These are phyloP conservation scores for Numenius arquata DNA, from an alignment of 2,113 vertebrate species.

Conservation along the genomic window DNA sequence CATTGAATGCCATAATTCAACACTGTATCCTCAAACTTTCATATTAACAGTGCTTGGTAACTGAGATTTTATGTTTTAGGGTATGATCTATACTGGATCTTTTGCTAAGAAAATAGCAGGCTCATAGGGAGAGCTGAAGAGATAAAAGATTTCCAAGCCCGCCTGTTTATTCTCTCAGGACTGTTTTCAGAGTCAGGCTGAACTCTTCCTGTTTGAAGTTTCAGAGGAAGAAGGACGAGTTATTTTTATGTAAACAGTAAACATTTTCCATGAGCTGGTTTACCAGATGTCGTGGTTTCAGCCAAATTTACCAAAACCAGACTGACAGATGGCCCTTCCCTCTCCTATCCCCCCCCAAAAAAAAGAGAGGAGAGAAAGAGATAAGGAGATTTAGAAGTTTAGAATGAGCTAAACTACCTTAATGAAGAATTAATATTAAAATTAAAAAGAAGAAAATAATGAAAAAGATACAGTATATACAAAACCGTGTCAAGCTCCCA, in stretches of 20 bases:
- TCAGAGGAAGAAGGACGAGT: neutral
- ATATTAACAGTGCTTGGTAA: neutral
- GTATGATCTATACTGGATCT: neutral
- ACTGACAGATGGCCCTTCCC: too few species aligned
- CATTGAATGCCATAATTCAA: neutral
- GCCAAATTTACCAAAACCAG: too few species aligned
- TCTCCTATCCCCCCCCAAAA: too few species aligned
- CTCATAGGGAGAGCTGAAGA: neutral
- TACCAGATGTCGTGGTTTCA: too few species aligned
- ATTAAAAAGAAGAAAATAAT: too few species aligned
- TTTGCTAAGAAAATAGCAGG: neutral
- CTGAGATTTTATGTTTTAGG: neutral
- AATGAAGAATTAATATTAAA: too few species aligned
- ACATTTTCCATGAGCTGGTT: neutral
- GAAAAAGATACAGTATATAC: too few species aligned
- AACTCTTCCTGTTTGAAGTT: neutral
- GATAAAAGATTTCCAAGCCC: neutral
- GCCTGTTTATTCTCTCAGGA: neutral
- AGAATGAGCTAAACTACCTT: too few species aligned
- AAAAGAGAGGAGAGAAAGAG: too few species aligned
- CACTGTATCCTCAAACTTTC: neutral
- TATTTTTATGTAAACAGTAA: slow-evolving; percentile 16
- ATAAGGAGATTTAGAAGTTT: too few species aligned
- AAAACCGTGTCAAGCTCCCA: too few species aligned
- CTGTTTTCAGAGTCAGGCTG: neutral